Percentiles rank a stretch among this genome's conserved stretches.
phyloP scores from a whole-genome alignment of 2,797 vertebrate species.

The Alauda arvensis region DNA sequence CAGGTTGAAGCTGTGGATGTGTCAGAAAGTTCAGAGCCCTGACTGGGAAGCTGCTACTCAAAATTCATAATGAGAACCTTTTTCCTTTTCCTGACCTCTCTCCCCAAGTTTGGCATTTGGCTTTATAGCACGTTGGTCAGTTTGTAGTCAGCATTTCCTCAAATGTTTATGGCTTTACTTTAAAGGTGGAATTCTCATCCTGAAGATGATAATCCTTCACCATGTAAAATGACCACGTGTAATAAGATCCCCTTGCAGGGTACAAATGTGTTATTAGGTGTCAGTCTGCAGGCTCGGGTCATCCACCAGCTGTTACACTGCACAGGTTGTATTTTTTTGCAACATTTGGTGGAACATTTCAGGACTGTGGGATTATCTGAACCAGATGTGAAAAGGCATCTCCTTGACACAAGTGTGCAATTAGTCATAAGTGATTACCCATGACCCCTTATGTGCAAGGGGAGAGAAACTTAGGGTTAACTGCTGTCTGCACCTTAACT shows the following conservation, averaged over 20 bases:
- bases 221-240: constrained; percentile 58
- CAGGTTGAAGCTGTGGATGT: not conserved
- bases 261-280: constrained; percentile 63
- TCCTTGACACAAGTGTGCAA: constrained; percentile 63
- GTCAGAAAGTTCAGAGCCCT: constrained; percentile 8
- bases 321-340: constrained; percentile 69
- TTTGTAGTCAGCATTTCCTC: constrained; percentile 1
- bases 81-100: constrained; percentile 8
- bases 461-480: constrained; percentile 38
- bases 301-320: constrained; percentile 63
- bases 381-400: constrained; percentile 76
- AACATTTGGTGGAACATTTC: constrained; percentile 78
- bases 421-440: constrained; percentile 72
- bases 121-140: not conserved
- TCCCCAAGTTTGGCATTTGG: not conserved
- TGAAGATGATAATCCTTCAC: constrained; percentile 54
- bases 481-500: constrained; percentile 34
- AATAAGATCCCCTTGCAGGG: constrained; percentile 64
- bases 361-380: constrained; percentile 65
- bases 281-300: constrained; percentile 56
- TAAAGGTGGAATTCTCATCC: constrained; percentile 42
- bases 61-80: not conserved
- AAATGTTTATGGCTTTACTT: constrained; percentile 16
- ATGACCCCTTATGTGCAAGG: constrained; percentile 40
- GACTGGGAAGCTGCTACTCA: not conserved